Evolutionary conservation across 30 jellyfish, hydroid and myxozoan genomes (phyloP), one percentile per base, ranked within the genome.

Genomic region (Hydractinia echinata): DNA sequence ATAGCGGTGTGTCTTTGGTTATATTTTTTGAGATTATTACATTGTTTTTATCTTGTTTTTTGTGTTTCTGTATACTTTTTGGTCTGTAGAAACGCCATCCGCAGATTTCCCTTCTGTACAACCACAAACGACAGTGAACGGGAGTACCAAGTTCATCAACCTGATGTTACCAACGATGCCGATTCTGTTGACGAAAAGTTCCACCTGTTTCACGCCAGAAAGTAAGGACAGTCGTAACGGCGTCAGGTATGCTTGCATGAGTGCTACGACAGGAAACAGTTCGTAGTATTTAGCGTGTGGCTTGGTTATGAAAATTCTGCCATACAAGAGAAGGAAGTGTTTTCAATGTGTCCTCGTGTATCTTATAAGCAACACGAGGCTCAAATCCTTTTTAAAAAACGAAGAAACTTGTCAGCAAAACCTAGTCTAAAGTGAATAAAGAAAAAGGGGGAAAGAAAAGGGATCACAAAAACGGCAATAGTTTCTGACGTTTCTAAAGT

Each of bases 51-150:
- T 58, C 69, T 13, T 58, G 15, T 58, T 58, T 10, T 13, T 16
- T 16, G 18, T 58, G 69, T 11, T 11, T 58, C 15, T 58, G 15
- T 11, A 58, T 58, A 16, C 15, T 16, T 13, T 16, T 58, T 1
- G 69, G 69, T 13, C 19, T 3, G 69, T 13, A 6, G 19, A 6
- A 6, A 13, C 7, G 18, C 7, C 10, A 6, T 6, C 7, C 16
- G 7, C 7, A 7, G 8, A 64, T n/a, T 64, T 64, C 9, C 9
- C 39, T 64, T 51, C 81, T 18, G 7, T 51, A 30, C 55, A 72
- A 18, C 44, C 81, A 1, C 81, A 72, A 72, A 48, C 44, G 9
- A 72, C 81, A 10, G 50, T 30, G 11, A 7, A 72, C 50, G 81
- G 81, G 4, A 7, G 7, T 4, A 58, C n/a, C 8, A 51, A 44